Percentiles rank a stretch among this genome's conserved stretches.
Evolutionary conservation across 2,888 invertebrate genomes (phyloP).

Genomic region (Hybos culiciformis): DNA sequence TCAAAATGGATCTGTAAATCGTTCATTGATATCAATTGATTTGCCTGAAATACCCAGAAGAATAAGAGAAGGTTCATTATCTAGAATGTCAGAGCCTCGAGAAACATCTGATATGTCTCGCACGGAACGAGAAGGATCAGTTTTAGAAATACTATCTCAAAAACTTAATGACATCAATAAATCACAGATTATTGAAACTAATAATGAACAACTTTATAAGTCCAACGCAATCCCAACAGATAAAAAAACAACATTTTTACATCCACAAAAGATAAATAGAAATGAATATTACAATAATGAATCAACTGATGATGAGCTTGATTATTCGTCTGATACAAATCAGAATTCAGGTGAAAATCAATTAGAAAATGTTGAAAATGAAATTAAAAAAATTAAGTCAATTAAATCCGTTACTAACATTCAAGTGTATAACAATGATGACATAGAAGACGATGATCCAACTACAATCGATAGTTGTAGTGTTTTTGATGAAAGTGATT

Average conservation of each 20-base stretch:
- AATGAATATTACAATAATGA: not conserved
- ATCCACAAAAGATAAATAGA: not conserved
- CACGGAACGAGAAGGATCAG: conserved; percentile 20
- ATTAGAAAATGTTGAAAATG: conserved; percentile 5
- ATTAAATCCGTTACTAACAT: conserved; percentile 42
- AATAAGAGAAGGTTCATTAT: too few relatives aligned
- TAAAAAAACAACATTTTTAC: too few relatives aligned
- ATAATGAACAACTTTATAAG: too few relatives aligned
- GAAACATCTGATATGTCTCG: too few relatives aligned
- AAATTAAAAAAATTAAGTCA: conserved; percentile 27
- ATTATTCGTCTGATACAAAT: conserved; percentile 7
- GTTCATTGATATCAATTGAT: too few relatives aligned
- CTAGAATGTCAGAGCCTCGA: too few relatives aligned
- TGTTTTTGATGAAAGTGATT: conserved; percentile 26
- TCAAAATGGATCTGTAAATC: too few relatives aligned
- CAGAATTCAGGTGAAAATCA: conserved; percentile 10
- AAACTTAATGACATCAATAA: conserved; percentile 25
- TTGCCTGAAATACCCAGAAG: too few relatives aligned
- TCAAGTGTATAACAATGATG: conserved; percentile 35
- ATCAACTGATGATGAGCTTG: not conserved
- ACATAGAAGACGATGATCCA: conserved; percentile 30
- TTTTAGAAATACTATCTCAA: conserved; percentile 25
- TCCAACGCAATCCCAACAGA: too few relatives aligned
- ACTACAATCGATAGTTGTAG: conserved; percentile 28
- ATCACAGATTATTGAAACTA: conserved; percentile 20